Percentiles rank a stretch among this genome's conserved stretches.
Conservation (phyloP, 2,113 vertebrate species). For the Macroglossus sobrinus region DNA sequence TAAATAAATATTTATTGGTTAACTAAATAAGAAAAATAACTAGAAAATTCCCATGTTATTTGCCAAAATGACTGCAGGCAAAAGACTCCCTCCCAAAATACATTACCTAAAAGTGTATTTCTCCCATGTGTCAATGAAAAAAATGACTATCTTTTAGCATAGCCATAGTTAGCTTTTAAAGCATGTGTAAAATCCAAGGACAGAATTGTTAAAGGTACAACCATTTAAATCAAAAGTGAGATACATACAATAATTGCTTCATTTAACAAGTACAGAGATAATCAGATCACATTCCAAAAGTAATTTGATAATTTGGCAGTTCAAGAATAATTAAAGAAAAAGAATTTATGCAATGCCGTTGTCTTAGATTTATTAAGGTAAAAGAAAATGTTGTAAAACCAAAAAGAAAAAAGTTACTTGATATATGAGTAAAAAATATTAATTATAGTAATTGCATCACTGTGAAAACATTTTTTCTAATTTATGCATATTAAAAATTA, state of each 20-base stretch:
- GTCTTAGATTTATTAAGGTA: neutral
- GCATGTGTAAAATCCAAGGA: neutral
- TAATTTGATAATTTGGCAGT: neutral
- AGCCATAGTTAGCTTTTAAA: neutral
- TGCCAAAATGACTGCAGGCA: neutral
- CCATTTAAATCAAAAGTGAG: conserved; percentile 1
- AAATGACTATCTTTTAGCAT: neutral
- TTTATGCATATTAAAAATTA: conserved; percentile 18
- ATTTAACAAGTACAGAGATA: conserved; percentile 10
- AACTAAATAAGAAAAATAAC: conserved; percentile 35
- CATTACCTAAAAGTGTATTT: conserved; percentile 19
- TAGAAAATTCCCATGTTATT: neutral
- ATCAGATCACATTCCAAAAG: neutral
- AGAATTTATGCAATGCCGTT: neutral
- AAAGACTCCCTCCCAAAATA: neutral
- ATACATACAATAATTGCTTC: conserved; percentile 13
- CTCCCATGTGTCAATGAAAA: neutral
- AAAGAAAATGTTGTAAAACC: neutral
- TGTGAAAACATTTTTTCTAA: neutral
- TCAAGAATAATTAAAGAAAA: neutral
- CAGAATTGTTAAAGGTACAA: neutral
- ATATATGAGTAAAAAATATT: neutral
- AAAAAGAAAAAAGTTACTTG: neutral
- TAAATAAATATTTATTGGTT: conserved; percentile 50
- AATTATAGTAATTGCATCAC: neutral